Conservation (phyloP, 2,113 vertebrate species). For the Zootoca vivipara region DNA sequence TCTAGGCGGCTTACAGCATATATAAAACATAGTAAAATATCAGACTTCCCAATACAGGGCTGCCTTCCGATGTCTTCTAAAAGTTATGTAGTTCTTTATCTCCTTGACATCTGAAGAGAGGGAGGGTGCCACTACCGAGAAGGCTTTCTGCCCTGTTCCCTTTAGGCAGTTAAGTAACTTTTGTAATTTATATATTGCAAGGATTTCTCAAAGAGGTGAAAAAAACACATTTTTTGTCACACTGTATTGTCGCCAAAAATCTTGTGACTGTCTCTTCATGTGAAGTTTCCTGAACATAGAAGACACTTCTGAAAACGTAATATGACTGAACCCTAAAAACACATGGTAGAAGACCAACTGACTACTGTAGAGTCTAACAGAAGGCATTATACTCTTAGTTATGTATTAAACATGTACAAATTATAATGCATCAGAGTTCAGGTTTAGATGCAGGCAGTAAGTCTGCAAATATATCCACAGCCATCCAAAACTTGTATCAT, state of each 20-base stretch:
- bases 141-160: neutral
- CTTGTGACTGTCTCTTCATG: neutral
- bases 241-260: neutral
- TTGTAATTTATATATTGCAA: neutral
- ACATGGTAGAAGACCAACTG: neutral
- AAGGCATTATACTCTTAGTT: neutral
- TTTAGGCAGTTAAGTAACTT: neutral
- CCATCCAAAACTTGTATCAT: neutral
- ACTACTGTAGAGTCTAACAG: neutral
- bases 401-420: neutral
- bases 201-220: too few relatives aligned
- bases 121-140: too few relatives aligned
- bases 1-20: too few relatives aligned
- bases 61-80: too few relatives aligned
- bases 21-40: too few relatives aligned
- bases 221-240: neutral
- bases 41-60: too few relatives aligned
- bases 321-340: neutral
- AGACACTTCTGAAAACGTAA: neutral
- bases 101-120: neutral
- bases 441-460: neutral
- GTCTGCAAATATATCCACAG: neutral
- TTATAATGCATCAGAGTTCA: neutral
- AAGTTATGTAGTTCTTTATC: too few relatives aligned
- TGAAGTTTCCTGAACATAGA: neutral